A percentile compares a stretch with the other conserved stretches of the same genome.
Evolutionary conservation across 2,888 invertebrate species (phyloP).

Genomic region (Anarsia innoxiella): DNA sequence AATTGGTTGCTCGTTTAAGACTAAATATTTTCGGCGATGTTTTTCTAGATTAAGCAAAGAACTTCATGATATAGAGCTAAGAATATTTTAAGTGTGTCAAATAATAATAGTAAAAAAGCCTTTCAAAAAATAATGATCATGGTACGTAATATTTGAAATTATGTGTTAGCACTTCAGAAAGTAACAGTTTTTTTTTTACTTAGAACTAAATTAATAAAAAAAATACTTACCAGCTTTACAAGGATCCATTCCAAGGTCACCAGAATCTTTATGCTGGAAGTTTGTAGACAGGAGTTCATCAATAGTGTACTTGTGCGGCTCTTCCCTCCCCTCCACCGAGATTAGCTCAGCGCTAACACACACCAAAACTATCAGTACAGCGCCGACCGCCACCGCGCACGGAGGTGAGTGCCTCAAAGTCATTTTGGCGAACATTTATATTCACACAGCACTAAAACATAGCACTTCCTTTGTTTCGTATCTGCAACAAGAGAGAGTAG

Average conservation of each 20-base stretch:
- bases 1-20: no score
- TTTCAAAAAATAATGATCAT: no score
- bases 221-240: constrained; percentile 88
- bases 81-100: no score
- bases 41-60: no score
- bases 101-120: no score
- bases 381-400: constrained; percentile 33
- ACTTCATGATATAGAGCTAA: no score
- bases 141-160: no score
- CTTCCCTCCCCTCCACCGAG: constrained; percentile 45
- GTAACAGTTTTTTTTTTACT: no score
- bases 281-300: constrained; percentile 79
- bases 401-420: constrained; percentile 40
- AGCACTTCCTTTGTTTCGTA: constrained; percentile 34
- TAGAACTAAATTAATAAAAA: no score
- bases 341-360: constrained; percentile 33
- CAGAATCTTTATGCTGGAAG: constrained; percentile 81
- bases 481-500: not conserved
- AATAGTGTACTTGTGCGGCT: constrained; percentile 75
- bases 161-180: no score
- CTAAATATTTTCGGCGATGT: no score
- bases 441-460: constrained; percentile 46
- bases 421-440: constrained; percentile 34
- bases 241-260: constrained; percentile 87
- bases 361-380: constrained; percentile 41